Evolutionary conservation across 2,797 vertebrate species (phyloP).

Genomic region (Allobates femoralis): DNA sequence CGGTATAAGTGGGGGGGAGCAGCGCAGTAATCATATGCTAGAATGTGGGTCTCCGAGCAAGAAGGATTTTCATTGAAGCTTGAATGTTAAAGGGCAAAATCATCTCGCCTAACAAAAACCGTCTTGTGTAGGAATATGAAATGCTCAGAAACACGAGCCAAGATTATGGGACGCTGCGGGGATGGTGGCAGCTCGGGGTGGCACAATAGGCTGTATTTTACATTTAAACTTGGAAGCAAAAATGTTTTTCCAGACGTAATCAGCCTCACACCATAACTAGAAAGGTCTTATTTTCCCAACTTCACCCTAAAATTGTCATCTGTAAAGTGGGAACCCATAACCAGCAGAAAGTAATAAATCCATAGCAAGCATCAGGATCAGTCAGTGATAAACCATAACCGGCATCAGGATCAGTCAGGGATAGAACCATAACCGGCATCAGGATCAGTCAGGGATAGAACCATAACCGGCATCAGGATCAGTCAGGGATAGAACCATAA

Average conservation of each 20-base stretch:
- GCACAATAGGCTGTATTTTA: background rate
- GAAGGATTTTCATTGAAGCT: slow-evolving; percentile 76
- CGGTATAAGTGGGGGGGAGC: slow-evolving; percentile 70
- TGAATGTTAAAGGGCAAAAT: slow-evolving; percentile 77
- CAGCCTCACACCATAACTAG: background rate
- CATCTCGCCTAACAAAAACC: slow-evolving; percentile 74
- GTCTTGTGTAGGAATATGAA: slow-evolving; percentile 71
- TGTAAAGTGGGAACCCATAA: too few relatives aligned
- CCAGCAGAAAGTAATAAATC: too few relatives aligned
- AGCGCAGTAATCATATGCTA: slow-evolving; percentile 79
- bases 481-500: too few relatives aligned
- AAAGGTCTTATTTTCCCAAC: background rate
- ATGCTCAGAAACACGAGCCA: slow-evolving; percentile 65
- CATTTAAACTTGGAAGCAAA: background rate
- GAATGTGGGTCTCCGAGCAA: slow-evolving; percentile 79
- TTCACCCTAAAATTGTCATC: too few relatives aligned
- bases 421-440: too few relatives aligned
- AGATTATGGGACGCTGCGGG: slow-evolving; percentile 5
- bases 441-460: too few relatives aligned
- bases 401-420: too few relatives aligned
- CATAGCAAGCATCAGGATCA: too few relatives aligned
- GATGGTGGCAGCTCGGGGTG: background rate
- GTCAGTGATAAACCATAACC: too few relatives aligned
- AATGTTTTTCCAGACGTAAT: background rate
- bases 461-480: too few relatives aligned